Percentiles rank a stretch among this genome's conserved stretches.
phyloP scores from a whole-genome alignment of 2,797 vertebrate species.

The Artibeus lituratus region DNA sequence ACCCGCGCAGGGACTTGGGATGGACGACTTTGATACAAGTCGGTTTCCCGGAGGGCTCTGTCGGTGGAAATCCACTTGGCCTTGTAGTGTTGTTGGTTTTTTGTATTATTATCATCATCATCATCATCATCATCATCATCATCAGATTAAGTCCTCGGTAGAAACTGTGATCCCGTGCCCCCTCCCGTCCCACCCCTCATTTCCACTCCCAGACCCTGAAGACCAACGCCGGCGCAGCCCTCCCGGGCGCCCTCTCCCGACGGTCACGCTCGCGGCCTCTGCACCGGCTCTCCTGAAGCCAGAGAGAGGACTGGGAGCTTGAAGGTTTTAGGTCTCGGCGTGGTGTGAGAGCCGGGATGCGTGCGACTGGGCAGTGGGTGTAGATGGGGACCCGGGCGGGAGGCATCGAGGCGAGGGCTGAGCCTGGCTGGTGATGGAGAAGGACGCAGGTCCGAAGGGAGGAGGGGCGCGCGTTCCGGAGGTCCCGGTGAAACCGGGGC shows the following conservation, averaged over 20 bases:
- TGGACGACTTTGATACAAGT: constrained; percentile 4
- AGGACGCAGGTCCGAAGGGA: neutral
- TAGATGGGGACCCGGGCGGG: rapidly evolving
- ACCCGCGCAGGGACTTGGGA: neutral
- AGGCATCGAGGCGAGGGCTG: neutral
- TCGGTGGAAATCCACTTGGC: constrained; percentile 40
- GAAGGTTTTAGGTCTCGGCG: neutral
- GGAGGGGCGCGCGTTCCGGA: neutral
- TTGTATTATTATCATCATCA: neutral
- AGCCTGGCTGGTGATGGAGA: neutral
- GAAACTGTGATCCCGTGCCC: neutral
- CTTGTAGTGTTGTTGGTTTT: neutral
- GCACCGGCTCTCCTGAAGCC: neutral
- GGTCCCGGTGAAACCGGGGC: neutral
- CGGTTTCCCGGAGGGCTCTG: constrained; percentile 7
- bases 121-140: neutral
- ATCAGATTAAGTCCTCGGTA: constrained; percentile 6
- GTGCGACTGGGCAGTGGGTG: neutral
- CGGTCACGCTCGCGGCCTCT: neutral
- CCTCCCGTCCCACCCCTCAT: neutral
- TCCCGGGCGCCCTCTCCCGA: constrained; percentile 75
- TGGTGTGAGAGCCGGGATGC: neutral
- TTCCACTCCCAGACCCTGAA: neutral
- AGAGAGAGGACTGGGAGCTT: rapidly evolving
- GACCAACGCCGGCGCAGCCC: neutral